Conservation (phyloP, 1,140 invertebrate genomes). For the Thereuonema tuberculata region DNA sequence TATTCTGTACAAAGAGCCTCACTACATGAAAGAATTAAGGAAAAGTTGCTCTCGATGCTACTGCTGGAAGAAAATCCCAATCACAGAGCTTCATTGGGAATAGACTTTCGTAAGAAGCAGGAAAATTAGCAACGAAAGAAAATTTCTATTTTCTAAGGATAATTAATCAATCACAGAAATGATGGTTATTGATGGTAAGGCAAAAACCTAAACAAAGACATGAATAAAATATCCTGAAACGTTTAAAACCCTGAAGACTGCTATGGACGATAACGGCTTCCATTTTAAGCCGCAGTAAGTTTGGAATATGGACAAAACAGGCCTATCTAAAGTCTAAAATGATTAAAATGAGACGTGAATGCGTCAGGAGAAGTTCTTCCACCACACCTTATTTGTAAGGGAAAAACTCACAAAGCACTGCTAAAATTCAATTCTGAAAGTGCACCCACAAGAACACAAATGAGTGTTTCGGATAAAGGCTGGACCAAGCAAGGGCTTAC, state of each 20-base stretch:
- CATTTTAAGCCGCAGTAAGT: background rate
- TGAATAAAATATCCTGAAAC: background rate
- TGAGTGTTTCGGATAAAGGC: background rate
- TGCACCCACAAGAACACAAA: background rate
- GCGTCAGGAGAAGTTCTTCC: background rate
- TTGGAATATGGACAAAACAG: conserved; percentile 1
- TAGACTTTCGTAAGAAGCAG: background rate
- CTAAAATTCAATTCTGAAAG: background rate
- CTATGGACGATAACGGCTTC: background rate
- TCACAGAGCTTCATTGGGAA: background rate
- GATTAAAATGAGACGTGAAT: background rate
- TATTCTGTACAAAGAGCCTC: background rate
- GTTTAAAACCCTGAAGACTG: background rate
- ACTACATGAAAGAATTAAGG: background rate
- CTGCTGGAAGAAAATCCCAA: background rate
- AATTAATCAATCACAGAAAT: background rate
- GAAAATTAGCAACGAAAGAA: background rate
- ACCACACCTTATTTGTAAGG: background rate
- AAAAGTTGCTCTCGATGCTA: background rate
- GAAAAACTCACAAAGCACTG: background rate
- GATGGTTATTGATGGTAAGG: background rate
- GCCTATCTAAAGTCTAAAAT: background rate
- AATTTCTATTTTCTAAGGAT: background rate
- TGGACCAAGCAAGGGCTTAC: conserved; percentile 6
- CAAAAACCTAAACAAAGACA: background rate